A percentile compares a stretch with the other conserved stretches of the same genome.
These are phyloP conservation scores for Himalopsyche japonica DNA, from an alignment of 2,888 invertebrate genomes.

Conservation along the genomic window DNA sequence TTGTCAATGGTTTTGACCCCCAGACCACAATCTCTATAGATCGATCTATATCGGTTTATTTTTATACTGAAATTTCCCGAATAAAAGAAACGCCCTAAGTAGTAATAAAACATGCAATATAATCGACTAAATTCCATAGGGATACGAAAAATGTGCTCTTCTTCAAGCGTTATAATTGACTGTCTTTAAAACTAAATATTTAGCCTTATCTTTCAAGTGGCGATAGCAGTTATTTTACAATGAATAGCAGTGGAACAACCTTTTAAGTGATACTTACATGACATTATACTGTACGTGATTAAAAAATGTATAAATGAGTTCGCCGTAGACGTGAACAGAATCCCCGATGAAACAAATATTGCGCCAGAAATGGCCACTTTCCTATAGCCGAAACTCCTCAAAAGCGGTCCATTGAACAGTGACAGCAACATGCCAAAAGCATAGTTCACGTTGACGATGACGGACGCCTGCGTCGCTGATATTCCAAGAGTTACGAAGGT, in stretches of 20 bases:
- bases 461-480: conserved; percentile 63
- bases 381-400: conserved; percentile 66
- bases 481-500: conserved; percentile 62
- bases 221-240: too few relatives aligned
- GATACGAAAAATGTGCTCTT: too few relatives aligned
- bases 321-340: conserved; percentile 63
- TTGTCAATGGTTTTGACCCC: too few relatives aligned
- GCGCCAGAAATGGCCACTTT: conserved; percentile 65
- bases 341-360: conserved; percentile 58
- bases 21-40: too few relatives aligned
- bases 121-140: too few relatives aligned
- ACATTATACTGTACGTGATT: conserved; percentile 68
- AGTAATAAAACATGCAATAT: too few relatives aligned
- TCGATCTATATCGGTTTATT: too few relatives aligned
- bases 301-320: conserved; percentile 63
- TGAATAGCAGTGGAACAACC: not conserved
- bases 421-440: conserved; percentile 70
- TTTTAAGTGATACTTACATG: conserved; percentile 60
- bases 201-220: too few relatives aligned
- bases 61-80: too few relatives aligned
- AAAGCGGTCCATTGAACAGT: conserved; percentile 66
- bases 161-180: too few relatives aligned
- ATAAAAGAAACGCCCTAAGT: too few relatives aligned
- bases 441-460: conserved; percentile 68
- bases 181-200: too few relatives aligned